phyloP scores from a whole-genome alignment of 2,888 invertebrate species.

The Chrysolina americana region DNA sequence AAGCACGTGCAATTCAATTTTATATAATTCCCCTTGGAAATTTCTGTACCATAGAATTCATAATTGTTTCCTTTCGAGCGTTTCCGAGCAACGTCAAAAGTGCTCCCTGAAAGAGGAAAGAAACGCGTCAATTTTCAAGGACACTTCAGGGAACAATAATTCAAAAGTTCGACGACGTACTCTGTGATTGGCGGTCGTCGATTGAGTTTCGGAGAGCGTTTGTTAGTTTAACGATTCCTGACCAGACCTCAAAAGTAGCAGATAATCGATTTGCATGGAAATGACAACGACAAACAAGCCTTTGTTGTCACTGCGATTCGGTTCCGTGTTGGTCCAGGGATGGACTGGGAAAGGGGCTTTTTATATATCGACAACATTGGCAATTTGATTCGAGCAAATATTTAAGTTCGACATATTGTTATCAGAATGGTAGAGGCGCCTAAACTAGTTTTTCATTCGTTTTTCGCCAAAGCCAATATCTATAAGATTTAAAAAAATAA shows the following conservation, averaged over 20 bases:
- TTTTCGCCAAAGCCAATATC: no score
- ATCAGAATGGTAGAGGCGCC: no score
- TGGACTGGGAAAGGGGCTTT: neutral
- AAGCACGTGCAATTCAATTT: neutral
- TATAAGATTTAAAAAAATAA: no score
- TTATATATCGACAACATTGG: no score
- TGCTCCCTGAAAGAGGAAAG: neutral
- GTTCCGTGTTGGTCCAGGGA: neutral
- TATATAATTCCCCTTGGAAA: no score
- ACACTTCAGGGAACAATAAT: neutral
- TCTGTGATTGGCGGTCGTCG: neutral
- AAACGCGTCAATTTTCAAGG: neutral
- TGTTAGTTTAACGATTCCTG: neutral
- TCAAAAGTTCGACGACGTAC: neutral
- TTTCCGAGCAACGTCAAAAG: neutral
- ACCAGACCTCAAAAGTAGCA: neutral
- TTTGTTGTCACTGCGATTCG: neutral
- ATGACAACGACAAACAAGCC: slow-evolving; percentile 1
- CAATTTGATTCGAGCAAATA: no score
- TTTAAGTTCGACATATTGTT: no score
- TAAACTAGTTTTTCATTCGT: no score
- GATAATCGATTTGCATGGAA: neutral
- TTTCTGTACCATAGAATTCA: neutral
- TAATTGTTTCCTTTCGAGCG: neutral
- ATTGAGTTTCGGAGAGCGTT: neutral